Evolutionary conservation across 2,113 vertebrate genomes (phyloP), one percentile per base, ranked within the genome.

Genomic region (Sebastes schlegelii): DNA sequence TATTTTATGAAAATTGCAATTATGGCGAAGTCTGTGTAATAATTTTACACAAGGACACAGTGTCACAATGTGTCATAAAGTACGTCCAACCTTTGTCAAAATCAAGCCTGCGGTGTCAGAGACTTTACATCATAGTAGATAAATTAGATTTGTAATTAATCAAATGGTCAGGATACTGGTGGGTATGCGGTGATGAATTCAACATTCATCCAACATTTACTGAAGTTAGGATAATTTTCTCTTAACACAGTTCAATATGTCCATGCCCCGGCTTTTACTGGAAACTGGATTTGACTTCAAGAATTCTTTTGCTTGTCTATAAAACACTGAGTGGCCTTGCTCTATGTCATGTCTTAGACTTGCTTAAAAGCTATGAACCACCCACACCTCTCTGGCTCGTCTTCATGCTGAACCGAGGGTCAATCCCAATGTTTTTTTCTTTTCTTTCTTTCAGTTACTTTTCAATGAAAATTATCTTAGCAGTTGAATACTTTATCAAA

Each of bases 1-100:
- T 66, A 79, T 77, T 77, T 85, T 42, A 72, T 62, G 8, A 73
- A 77, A 72, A 77, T 6, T 42, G 8, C 57, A 85, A 76, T 66
- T 76, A 71, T 14, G 34, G 40, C 19, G 60, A 71, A 65, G 60
- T 46, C 8, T 26, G 51, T 70, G 71, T 57, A 19, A 74, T 74
- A 42, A 11, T 64, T 63, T 57, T 21, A 67, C 21, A 34, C 51
- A 13, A 48, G 60, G 34, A n/a, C 45, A 21, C 17, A 9, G 40
- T 51, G 71, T 68, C 21, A 61, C 26, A 68, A 54, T 14, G 43
- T 74, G 55, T 65, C 65, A 45, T 6, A 54, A 26, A 17, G 12
- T 23, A 14, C 4, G 45, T 8, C 17, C 49, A 58, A 5, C 52
- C 40, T 69, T 6, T 17, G 48, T 54, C 34, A n/a, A 52, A 19